Evolutionary conservation across 2,113 vertebrate genomes (phyloP), one percentile per base, ranked within the genome.

Genomic region (Scophthalmus maximus): DNA sequence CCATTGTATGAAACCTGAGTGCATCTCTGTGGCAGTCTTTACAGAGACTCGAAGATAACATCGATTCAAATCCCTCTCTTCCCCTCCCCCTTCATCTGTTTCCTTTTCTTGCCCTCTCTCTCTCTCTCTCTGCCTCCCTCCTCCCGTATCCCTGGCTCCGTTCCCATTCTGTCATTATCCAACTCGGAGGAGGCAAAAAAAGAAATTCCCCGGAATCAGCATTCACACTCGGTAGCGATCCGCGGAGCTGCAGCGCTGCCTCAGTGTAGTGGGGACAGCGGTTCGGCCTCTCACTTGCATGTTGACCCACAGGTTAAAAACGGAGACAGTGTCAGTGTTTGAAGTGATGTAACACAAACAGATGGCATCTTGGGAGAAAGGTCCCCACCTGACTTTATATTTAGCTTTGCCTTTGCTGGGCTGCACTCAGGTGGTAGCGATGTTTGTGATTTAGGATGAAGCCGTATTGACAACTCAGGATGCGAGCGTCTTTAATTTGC

Each of bases 131-230:
- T 65, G 29, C 38, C 68, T 83, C 78, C 50, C 74, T 66, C 58
- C 57, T n/a, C 60, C 23, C 65, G 83, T 81, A 86, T 88, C 85
- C 86, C 77, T 34, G 88, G 89, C 86, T 84, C 51, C 61, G 82
- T 87, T 89, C 89, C 88, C 84, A 86, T 89, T 89, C 87, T 90
- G 86, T 87, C 90, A 91, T 88, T 87, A 87, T 79, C 81, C 85
- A 80, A 79, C 86, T 82, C 76, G 76, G 66, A 83, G 78, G 67
- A 78, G 73, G n/a, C n/a, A n/a, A n/a, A n/a, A 74, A 22, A 53
- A 70, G 71, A 82, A 87, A 78, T 83, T 79, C 8, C 63, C 79
- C 76, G 22, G 62, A 74, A 86, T 89, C 82, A 89, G 86, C 85
- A 72, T 88, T 85, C 73, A 60, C 85, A 83, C 86, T 81, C 74